Base-by-base conservation (phyloP, 2,113 vertebrate species). In the Halichoerus grypus region DNA sequence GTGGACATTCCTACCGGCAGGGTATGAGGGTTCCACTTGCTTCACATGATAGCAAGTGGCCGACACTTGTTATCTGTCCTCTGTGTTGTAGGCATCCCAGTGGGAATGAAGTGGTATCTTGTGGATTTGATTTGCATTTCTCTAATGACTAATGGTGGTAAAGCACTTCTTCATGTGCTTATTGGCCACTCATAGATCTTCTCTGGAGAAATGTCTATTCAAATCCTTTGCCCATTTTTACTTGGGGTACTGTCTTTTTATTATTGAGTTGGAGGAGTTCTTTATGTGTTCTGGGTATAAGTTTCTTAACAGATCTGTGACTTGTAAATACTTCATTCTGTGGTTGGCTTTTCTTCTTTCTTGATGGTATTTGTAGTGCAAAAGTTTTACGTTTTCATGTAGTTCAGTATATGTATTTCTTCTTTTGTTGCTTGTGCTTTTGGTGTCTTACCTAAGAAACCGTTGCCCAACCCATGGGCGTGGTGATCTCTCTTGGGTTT, bases 41-140 rank as follows among this genome's bases (percentile, higher is more conserved):
- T 88, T 63, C 12, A 33, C 4, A 49, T 39, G 53, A 22, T 79
- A 65, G 42, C 13, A 42, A 26, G 7, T 90, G 83, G 53, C 13
- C 33, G 31, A 0, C 8, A 22, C 71, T 76, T 71, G 21, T 46
- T n/a, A 31, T 22, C 71, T 86, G 42, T 72, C 46, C 83, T 51
- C 59, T 53, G 24, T 57, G 4, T 71, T 42, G 7, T 3, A n/a
- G 33, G 53, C 51, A 26, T 63, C 24, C 13, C 72, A 11, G 55
- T 57, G 39, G 59, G 12, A 86, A 12, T 24, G 74, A 39, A 79
- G 28, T 49, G 72, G 11, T 55, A 21, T 61, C 74, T 95, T 5
- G 26, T 87, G n/a, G 84, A 57, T 94, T 79, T 71, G 86, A 33
- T 90, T 94, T 93, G 46, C 22, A 24, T 61, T 79, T 97, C 71